Evolutionary conservation across 2,888 invertebrate genomes (phyloP).

Genomic region (Malthinus seriepunctatus): DNA sequence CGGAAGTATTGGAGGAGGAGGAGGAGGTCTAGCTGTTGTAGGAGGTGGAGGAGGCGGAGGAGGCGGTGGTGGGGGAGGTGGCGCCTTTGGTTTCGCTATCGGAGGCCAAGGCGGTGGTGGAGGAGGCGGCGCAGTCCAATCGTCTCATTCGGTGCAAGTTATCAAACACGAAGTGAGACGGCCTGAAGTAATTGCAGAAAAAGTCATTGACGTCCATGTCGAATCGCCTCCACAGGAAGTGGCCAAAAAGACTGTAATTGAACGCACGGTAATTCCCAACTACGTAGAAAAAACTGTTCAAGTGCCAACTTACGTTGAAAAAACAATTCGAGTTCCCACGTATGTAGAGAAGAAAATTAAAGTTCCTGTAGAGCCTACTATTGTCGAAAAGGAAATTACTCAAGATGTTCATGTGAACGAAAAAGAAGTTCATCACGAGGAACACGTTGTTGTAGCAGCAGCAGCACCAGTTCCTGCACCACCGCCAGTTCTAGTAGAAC

Average conservation of each 20-base stretch:
- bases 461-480: neutral
- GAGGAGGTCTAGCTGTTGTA: neutral
- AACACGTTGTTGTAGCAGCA: neutral
- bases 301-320: conserved; percentile 50
- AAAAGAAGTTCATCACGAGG: neutral
- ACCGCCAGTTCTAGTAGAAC: too few relatives aligned
- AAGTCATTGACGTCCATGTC: conserved; percentile 26
- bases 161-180: neutral
- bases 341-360: conserved; percentile 47
- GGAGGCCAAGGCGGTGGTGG: neutral
- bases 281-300: conserved; percentile 50
- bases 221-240: conserved; percentile 10
- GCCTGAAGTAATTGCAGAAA: conserved; percentile 11
- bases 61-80: neutral
- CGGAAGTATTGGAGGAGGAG: neutral
- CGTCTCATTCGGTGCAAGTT: neutral
- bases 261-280: conserved; percentile 49
- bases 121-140: neutral
- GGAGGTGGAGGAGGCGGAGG: neutral
- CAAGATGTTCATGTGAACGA: conserved; percentile 28
- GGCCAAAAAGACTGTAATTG: conserved; percentile 43
- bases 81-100: neutral
- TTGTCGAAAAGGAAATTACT: conserved; percentile 47
- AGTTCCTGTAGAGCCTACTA: conserved; percentile 47
- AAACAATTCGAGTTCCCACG: conserved; percentile 49